phyloP scores from a whole-genome alignment of 1,140 invertebrate genomes.

The Luehdorfia chinensis region DNA sequence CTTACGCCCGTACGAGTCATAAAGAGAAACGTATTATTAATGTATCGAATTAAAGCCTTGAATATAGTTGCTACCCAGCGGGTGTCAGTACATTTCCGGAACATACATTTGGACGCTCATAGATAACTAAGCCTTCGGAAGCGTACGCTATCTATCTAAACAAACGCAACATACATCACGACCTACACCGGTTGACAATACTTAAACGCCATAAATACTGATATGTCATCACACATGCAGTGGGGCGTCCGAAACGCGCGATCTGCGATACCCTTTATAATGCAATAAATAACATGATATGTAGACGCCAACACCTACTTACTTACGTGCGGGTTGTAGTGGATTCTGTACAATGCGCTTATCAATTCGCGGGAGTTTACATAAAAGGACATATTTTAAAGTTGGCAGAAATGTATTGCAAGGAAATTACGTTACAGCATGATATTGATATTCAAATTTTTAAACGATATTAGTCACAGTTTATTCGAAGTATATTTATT shows the following conservation, averaged over 20 bases:
- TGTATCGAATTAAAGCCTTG: no score
- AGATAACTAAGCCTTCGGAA: slow-evolving; percentile 10
- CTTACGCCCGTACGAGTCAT: no score
- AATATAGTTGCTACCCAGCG: no score
- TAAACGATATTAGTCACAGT: no score
- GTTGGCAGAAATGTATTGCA: not conserved
- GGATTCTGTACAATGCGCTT: slow-evolving; percentile 9
- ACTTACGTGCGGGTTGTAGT: slow-evolving; percentile 25
- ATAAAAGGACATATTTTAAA: slow-evolving; percentile 19
- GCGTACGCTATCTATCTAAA: slow-evolving; percentile 22
- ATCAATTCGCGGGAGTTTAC: slow-evolving; percentile 16
- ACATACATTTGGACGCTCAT: not conserved
- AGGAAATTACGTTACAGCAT: not conserved
- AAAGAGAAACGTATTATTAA: no score
- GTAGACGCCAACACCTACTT: slow-evolving; percentile 43
- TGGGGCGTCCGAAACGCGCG: slow-evolving; percentile 44
- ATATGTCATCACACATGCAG: slow-evolving; percentile 50
- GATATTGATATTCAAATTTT: no score
- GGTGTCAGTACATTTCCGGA: not conserved
- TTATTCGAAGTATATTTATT: no score
- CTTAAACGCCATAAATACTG: slow-evolving; percentile 53
- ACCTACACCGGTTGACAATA: slow-evolving; percentile 44
- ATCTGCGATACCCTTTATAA: slow-evolving; percentile 51
- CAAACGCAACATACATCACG: slow-evolving; percentile 49
- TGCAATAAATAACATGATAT: slow-evolving; percentile 51